Percentiles rank a stretch among this genome's conserved stretches.
Evolutionary conservation across 2,888 invertebrate species (phyloP).

Genomic region (Aphelenchoides bicaudatus): DNA sequence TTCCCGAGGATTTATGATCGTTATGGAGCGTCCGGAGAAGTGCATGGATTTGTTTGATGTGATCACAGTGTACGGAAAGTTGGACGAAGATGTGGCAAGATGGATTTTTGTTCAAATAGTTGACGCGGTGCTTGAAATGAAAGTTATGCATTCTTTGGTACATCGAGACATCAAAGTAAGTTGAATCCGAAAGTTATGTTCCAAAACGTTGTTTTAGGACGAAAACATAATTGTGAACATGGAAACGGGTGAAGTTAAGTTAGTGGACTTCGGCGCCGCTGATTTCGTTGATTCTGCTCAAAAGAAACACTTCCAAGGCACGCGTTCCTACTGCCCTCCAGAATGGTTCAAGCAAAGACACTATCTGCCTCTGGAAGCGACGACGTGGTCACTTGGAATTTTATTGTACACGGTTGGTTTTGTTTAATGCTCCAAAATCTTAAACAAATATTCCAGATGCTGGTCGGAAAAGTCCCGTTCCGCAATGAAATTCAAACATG

Average conservation of each 20-base stretch:
- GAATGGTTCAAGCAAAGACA: constrained; percentile 53
- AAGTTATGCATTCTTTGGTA: constrained; percentile 46
- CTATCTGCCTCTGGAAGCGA: constrained; percentile 50
- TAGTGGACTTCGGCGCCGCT: constrained; percentile 56
- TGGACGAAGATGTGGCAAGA: constrained; percentile 49
- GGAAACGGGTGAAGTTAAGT: constrained; percentile 50
- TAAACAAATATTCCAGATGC: constrained; percentile 5
- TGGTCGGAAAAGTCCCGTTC: constrained; percentile 28
- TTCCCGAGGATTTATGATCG: constrained; percentile 53
- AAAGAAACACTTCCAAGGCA: constrained; percentile 43
- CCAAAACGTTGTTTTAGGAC: constrained; percentile 36
- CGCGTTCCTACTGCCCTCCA: constrained; percentile 45
- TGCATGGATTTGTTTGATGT: constrained; percentile 56
- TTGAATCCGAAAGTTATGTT: background rate
- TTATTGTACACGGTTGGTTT: constrained; percentile 50
- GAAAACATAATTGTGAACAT: constrained; percentile 55
- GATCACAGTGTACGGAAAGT: constrained; percentile 46
- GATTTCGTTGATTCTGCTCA: constrained; percentile 45
- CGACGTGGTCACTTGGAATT: constrained; percentile 86
- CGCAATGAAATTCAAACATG: constrained; percentile 54
- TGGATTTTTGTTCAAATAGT: constrained; percentile 51
- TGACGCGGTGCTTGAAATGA: constrained; percentile 49
- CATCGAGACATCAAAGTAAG: constrained; percentile 53
- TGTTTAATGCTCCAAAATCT: background rate
- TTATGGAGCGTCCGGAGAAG: constrained; percentile 52